Evolutionary conservation across 1,140 invertebrate genomes (phyloP).

Genomic region (Cardiocondyla obscurior): DNA sequence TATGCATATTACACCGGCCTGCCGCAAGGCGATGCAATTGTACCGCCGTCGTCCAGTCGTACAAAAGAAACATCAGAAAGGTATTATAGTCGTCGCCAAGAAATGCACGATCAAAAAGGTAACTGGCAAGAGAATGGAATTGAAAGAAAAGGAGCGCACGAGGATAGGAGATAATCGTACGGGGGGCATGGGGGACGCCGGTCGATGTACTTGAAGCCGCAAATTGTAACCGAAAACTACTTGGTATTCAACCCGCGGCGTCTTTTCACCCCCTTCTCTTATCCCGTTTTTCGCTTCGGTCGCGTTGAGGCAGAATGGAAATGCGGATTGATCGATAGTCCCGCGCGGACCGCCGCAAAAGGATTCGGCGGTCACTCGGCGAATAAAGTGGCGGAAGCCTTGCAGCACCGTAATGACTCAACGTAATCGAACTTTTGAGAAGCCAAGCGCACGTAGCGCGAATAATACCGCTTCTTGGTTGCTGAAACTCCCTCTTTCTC

Average conservation of each 20-base stretch:
- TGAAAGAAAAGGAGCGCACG: not conserved
- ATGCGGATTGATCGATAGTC: constrained; percentile 62
- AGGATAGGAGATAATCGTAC: not conserved
- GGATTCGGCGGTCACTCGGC: constrained; percentile 55
- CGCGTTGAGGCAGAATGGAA: constrained; percentile 50
- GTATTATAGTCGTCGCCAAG: not conserved
- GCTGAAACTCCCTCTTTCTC: not conserved
- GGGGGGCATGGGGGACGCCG: not conserved
- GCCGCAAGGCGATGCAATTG: not conserved
- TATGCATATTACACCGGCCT: constrained; percentile 39
- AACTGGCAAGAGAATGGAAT: not conserved
- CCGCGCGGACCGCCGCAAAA: constrained; percentile 33
- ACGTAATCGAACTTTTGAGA: constrained; percentile 51
- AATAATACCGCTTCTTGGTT: constrained; percentile 14
- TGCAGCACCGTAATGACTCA: constrained; percentile 37
- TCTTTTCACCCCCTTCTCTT: constrained; percentile 41
- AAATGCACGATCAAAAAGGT: not conserved
- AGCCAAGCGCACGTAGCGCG: constrained; percentile 24
- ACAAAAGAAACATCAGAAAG: constrained; percentile 8
- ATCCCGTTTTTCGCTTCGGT: constrained; percentile 55
- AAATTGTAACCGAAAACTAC: constrained; percentile 62
- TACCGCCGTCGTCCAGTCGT: constrained; percentile 1
- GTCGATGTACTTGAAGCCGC: constrained; percentile 21
- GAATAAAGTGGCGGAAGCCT: constrained; percentile 39
- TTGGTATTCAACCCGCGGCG: constrained; percentile 68